These are phyloP conservation scores for Scolopax bukidnonensis DNA, from an alignment of 2,797 vertebrate genomes.

Conservation along the genomic window DNA sequence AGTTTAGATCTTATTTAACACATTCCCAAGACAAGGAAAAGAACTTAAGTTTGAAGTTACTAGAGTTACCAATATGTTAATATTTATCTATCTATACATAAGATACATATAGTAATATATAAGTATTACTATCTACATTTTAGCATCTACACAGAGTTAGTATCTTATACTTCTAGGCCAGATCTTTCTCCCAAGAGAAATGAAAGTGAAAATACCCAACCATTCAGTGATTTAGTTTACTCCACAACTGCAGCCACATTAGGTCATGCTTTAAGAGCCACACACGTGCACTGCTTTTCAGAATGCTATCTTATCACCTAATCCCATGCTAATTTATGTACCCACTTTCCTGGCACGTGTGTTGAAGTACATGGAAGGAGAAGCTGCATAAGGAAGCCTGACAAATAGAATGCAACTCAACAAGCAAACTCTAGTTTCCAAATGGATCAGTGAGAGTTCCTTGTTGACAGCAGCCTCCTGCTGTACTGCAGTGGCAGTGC, in stretches of 20 bases:
- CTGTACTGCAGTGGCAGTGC: neutral
- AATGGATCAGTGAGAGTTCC: accelerated
- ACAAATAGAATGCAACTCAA: neutral
- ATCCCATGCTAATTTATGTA: neutral
- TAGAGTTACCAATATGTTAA: neutral
- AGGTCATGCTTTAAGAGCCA: neutral
- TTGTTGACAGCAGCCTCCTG: neutral
- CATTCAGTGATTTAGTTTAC: neutral
- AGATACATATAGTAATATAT: no score
- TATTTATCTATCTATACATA: neutral
- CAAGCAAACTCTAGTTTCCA: neutral
- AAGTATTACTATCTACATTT: no score
- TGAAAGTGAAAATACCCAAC: neutral
- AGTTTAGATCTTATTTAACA: neutral
- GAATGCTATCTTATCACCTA: neutral
- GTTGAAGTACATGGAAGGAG: accelerated
- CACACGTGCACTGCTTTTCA: neutral
- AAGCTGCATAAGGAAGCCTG: neutral
- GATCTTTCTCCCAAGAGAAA: neutral
- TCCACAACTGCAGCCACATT: neutral
- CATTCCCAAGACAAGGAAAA: neutral
- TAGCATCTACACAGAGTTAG: neutral
- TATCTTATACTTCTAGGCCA: neutral
- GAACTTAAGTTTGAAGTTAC: neutral
- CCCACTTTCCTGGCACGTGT: accelerated